A percentile compares a stretch with the other conserved stretches of the same genome.
Evolutionary conservation across 2,888 invertebrate species (phyloP).

Genomic region (Bombylius major): DNA sequence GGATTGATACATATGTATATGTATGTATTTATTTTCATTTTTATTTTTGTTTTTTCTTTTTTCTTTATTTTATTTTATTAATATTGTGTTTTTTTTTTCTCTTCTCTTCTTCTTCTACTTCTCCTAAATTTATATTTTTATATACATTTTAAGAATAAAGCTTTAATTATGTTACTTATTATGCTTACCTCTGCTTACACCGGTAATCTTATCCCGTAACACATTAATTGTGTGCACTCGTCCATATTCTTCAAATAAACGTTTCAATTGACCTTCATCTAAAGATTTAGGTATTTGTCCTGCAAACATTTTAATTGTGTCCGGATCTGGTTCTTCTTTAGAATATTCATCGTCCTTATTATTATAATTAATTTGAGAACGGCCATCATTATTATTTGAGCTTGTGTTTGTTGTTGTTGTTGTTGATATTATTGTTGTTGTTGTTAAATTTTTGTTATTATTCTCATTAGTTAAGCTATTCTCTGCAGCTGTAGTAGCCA

Average conservation of each 20-base stretch:
- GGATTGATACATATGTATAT: conserved; percentile 12
- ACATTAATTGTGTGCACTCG: conserved; percentile 95
- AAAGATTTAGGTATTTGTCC: conserved; percentile 93
- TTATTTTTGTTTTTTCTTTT: background rate
- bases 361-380: background rate
- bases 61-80: no score
- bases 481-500: no score
- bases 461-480: background rate
- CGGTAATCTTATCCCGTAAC: conserved; percentile 91
- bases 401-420: background rate
- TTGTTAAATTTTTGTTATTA: background rate
- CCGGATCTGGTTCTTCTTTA: conserved; percentile 81
- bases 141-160: background rate
- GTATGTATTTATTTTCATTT: background rate
- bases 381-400: background rate
- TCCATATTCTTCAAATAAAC: conserved; percentile 94
- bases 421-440: background rate
- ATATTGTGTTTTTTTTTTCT: no score
- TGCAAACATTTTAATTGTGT: conserved; percentile 98
- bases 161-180: background rate
- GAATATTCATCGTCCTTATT: background rate
- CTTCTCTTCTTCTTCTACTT: background rate
- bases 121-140: no score
- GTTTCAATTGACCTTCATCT: conserved; percentile 88
- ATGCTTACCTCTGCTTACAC: conserved; percentile 92